Conservation (phyloP, 2,888 invertebrate genomes). For the Orthosia cruda region DNA sequence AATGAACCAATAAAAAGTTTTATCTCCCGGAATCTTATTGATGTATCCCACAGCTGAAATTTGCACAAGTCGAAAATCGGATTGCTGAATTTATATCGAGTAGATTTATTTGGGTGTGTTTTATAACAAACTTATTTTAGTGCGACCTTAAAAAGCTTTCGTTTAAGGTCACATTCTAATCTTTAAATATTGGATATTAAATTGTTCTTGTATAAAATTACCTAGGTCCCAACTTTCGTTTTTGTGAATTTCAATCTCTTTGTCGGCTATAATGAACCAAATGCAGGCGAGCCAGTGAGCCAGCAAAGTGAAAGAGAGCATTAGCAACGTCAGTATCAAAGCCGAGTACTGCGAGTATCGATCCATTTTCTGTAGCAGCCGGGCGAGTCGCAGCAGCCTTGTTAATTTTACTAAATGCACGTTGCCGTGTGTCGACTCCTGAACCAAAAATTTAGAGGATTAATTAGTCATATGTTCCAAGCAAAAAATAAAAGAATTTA, state of each 20-base stretch:
- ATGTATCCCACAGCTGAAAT: slow-evolving; percentile 57
- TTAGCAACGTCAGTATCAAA: slow-evolving; percentile 97
- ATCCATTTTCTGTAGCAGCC: slow-evolving; percentile 98
- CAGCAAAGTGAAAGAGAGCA: slow-evolving; percentile 98
- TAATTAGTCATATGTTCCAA: slow-evolving; percentile 51
- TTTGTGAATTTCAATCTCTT: slow-evolving; percentile 95
- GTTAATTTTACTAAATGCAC: slow-evolving; percentile 98
- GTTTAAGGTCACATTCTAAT: background rate
- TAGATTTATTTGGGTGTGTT: slow-evolving; percentile 52
- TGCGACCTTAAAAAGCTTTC: background rate
- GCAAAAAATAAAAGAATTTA: slow-evolving; percentile 14
- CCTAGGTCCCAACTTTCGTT: slow-evolving; percentile 96
- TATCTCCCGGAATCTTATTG: slow-evolving; percentile 56
- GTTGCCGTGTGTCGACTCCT: slow-evolving; percentile 94
- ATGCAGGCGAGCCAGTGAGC: slow-evolving; percentile 99
- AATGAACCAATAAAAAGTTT: slow-evolving; percentile 64
- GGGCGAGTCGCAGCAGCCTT: slow-evolving; percentile 96
- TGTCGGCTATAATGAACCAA: slow-evolving; percentile 99
- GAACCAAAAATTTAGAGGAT: slow-evolving; percentile 63
- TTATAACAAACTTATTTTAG: slow-evolving; percentile 21
- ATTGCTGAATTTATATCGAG: slow-evolving; percentile 42
- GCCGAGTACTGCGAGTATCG: slow-evolving; percentile 99
- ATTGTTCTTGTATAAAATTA: slow-evolving; percentile 77
- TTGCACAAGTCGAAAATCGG: slow-evolving; percentile 50
- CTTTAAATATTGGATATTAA: slow-evolving; percentile 7